Percentiles rank a stretch among this genome's conserved stretches.
phyloP scores from a whole-genome alignment of 2,888 invertebrate species.

The Lapara coniferarum region DNA sequence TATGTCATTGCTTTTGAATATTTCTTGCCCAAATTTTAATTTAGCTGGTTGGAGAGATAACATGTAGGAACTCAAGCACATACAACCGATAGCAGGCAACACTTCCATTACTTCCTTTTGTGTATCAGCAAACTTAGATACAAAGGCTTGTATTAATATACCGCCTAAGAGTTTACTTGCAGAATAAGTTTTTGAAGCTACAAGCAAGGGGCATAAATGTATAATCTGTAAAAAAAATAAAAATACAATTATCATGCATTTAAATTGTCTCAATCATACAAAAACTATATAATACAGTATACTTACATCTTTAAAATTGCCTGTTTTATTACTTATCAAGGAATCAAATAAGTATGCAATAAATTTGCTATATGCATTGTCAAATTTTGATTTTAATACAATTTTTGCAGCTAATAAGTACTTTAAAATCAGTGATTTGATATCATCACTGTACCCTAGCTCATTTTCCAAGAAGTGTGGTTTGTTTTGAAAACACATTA shows the following conservation, averaged over 20 bases:
- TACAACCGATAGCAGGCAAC: slow-evolving; percentile 64
- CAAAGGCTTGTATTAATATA: slow-evolving; percentile 68
- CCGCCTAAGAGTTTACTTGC: slow-evolving; percentile 72
- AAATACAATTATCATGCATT: not conserved
- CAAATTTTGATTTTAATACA: slow-evolving; percentile 47
- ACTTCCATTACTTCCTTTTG: slow-evolving; percentile 55
- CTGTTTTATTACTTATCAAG: slow-evolving; percentile 52
- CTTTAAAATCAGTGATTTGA: slow-evolving; percentile 53
- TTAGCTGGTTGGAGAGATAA: slow-evolving; percentile 44
- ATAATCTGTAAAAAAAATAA: slow-evolving; percentile 63
- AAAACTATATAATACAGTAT: slow-evolving; percentile 12
- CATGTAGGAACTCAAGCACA: slow-evolving; percentile 59
- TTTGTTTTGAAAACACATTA: slow-evolving; percentile 56
- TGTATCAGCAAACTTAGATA: slow-evolving; percentile 58
- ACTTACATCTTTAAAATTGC: slow-evolving; percentile 43
- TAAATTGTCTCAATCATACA: not conserved
- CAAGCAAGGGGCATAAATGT: slow-evolving; percentile 59
- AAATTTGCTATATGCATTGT: slow-evolving; percentile 53
- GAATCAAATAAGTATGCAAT: slow-evolving; percentile 47
- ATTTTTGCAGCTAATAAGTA: slow-evolving; percentile 54
- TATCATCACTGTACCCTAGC: slow-evolving; percentile 42
- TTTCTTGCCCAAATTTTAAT: slow-evolving; percentile 49
- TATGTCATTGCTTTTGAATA: slow-evolving; percentile 53
- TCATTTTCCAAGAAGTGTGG: slow-evolving; percentile 47
- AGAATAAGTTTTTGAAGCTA: slow-evolving; percentile 61